Base-by-base conservation (phyloP, 2,888 invertebrate genomes). In the Epistrophe grossulariae region DNA sequence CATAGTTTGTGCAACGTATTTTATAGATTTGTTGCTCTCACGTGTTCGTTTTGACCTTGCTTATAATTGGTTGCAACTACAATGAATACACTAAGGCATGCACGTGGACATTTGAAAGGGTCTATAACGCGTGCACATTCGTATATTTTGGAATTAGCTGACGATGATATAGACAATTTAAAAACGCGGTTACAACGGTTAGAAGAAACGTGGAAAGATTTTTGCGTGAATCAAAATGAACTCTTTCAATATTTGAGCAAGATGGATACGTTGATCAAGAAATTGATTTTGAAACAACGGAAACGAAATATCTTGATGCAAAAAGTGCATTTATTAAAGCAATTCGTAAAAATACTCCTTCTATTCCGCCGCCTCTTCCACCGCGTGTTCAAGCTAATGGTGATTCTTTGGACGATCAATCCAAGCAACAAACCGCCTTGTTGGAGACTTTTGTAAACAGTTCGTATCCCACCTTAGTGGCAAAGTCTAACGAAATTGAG, bases 251-350 rank as follows among this genome's bases (percentile, higher is more conserved):
- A 31, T 13, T 28, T 11, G 55, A 13, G 31, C 15, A 55, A 55
- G 68, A 50, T n/a, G 68, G 52, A 15, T 68, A 68, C 38, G 11
- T 11, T 50, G 68, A 68, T 52, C 50, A 52, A 6, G 52, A 68
- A 38, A 57, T 31, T 10, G 72, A 59, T n/a, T 57, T 72, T 28
- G 59, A 28, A 10, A 4, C 24, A 8, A 50, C 50, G 11, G 50
- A 50, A 11, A 19, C 11, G 4, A 50, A 50, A 50, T 68, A 68
- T 38, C 15, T 76, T 3, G 64, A 35, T 40, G 50, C 62, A 5
- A 76, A 76, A 64, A 31, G 50, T 62, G 73, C 74, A 5, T 55
- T 24, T 52, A 13, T 28, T 19, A 52, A 52, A 52, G 52, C 24
- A 5, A 50, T 50, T 50, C 19, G 19, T 4, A n/a, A 50, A 9